Conservation (phyloP, 2,888 invertebrate species). For the Synergus itoensis region DNA sequence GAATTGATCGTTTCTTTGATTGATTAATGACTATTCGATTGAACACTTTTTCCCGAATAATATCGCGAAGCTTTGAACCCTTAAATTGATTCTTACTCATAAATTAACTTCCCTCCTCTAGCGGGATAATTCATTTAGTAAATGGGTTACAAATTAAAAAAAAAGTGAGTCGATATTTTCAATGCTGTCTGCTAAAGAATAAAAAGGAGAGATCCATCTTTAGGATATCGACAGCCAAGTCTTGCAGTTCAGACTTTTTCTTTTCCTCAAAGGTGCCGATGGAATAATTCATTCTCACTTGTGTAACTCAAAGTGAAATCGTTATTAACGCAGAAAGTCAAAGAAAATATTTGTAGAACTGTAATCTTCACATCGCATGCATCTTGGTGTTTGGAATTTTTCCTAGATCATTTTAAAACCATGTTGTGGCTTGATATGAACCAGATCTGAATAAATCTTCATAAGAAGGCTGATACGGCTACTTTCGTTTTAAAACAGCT, state of each 20-base stretch:
- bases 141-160: neutral
- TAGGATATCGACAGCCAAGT: neutral
- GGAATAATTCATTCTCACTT: neutral
- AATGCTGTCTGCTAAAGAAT: neutral
- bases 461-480: neutral
- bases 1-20: neutral
- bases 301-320: neutral
- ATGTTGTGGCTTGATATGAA: neutral
- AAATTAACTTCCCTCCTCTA: neutral
- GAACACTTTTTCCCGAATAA: neutral
- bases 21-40: neutral
- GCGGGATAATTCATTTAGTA: neutral
- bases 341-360: neutral
- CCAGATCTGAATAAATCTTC: neutral
- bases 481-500: neutral
- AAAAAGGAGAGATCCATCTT: neutral
- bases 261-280: neutral
- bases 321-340: neutral
- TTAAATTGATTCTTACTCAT: neutral
- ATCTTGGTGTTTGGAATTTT: neutral
- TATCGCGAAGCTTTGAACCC: neutral
- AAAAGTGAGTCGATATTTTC: neutral
- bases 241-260: neutral
- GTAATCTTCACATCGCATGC: neutral
- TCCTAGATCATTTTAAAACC: neutral